A percentile compares a stretch with the other conserved stretches of the same genome.
Evolutionary conservation across 2,113 vertebrate genomes (phyloP).

Genomic region (Eudyptes chrysolophus): DNA sequence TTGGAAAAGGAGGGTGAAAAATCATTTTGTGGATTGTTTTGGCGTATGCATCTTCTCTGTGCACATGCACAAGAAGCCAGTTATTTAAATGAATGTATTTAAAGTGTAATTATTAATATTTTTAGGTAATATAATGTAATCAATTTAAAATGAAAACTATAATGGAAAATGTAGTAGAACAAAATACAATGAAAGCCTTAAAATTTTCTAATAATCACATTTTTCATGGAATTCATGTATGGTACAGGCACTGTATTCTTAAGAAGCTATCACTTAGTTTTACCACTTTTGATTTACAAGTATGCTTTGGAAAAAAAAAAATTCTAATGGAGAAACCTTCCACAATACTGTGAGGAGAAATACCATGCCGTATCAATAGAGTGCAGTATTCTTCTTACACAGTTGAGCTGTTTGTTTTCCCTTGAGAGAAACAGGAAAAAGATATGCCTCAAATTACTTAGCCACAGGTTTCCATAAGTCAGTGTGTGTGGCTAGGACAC

Average conservation of each 20-base stretch:
- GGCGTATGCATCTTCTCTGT: not conserved
- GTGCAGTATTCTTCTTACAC: not conserved
- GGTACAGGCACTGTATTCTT: not conserved
- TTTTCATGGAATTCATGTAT: not conserved
- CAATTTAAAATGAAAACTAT: not conserved
- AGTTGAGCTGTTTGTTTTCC: not conserved
- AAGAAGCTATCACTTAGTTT: not conserved
- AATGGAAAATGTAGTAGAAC: not conserved
- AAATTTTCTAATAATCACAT: not conserved
- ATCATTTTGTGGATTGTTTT: not conserved
- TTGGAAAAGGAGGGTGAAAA: not conserved
- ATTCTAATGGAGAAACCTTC: not conserved
- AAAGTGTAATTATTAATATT: not conserved
- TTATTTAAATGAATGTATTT: not conserved
- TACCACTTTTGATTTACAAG: not conserved
- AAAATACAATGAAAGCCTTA: not conserved
- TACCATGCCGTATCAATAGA: not conserved
- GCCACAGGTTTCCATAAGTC: not conserved
- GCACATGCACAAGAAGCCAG: accelerated
- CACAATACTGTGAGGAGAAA: not conserved
- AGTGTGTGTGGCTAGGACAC: not conserved
- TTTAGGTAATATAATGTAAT: not conserved
- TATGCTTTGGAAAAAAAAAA: not conserved
- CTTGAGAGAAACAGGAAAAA: not conserved
- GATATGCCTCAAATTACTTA: not conserved